Conservation (phyloP, 1,140 invertebrate genomes). For the Lethrus apterus region DNA sequence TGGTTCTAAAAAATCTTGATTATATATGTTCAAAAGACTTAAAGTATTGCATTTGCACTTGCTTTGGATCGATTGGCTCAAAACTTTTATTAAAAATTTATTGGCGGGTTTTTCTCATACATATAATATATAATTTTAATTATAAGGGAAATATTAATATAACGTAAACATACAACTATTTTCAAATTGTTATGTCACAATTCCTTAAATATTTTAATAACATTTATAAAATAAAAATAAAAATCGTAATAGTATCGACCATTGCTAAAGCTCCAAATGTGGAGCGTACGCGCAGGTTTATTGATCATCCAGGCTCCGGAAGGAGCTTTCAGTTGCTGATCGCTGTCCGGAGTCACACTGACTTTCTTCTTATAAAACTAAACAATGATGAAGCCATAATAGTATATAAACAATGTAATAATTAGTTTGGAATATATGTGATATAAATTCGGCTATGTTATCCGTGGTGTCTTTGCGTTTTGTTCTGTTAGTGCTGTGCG, state of each 20-base stretch:
- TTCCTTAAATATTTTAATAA: no score
- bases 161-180: neutral
- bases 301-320: constrained; percentile 12
- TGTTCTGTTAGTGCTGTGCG: constrained; percentile 6
- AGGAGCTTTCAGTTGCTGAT: constrained; percentile 10
- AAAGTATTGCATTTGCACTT: no score
- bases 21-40: no score
- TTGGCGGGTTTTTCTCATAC: no score
- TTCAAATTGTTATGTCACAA: no score
- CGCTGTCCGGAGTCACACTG: constrained; percentile 2
- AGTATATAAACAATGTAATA: constrained; percentile 9
- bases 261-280: neutral
- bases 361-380: no score
- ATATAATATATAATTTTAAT: no score
- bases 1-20: no score
- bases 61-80: no score
- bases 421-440: neutral
- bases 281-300: constrained; percentile 8
- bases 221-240: no score
- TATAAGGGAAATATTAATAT: neutral
- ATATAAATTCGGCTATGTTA: constrained; percentile 5
- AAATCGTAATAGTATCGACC: constrained; percentile 3
- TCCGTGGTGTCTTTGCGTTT: constrained; percentile 1
- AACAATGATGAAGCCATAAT: neutral
- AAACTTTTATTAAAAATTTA: no score